A percentile compares a stretch with the other conserved stretches of the same genome.
These are phyloP conservation scores for Notiomystis cincta DNA, from an alignment of 2,113 vertebrate species.

Conservation along the genomic window DNA sequence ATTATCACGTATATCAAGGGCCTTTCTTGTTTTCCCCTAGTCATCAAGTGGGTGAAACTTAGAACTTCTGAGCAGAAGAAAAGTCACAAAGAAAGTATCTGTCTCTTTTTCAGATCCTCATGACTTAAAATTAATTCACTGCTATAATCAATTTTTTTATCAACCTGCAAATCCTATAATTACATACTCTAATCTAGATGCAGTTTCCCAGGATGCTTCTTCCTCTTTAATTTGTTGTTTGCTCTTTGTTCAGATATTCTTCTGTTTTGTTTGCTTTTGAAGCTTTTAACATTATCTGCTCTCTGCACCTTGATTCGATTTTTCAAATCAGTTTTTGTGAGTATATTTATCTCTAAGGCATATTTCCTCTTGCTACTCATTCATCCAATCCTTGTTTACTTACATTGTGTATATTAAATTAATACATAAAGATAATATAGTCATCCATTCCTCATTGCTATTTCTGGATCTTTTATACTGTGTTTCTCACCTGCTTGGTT, in stretches of 20 bases:
- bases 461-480: not conserved
- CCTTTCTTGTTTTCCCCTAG: not conserved
- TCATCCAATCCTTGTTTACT: not conserved
- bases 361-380: not conserved
- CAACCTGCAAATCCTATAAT: conserved; percentile 22
- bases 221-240: not conserved
- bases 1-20: not conserved
- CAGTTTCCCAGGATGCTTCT: not conserved
- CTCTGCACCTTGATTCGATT: not conserved
- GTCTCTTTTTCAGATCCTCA: not conserved
- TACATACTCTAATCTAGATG: not conserved
- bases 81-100: not conserved
- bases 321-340: not conserved
- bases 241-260: not conserved
- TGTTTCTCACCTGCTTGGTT: not conserved
- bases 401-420: not conserved
- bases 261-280: not conserved
- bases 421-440: not conserved
- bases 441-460: not conserved
- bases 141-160: conserved; percentile 10
- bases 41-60: not conserved
- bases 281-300: not conserved
- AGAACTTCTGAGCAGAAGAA: not conserved
- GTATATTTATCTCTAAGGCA: not conserved
- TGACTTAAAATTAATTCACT: conserved; percentile 9